Percentiles rank a stretch among this genome's conserved stretches.
Evolutionary conservation across 2,113 vertebrate genomes (phyloP).

Genomic region (Gallinago undulata): DNA sequence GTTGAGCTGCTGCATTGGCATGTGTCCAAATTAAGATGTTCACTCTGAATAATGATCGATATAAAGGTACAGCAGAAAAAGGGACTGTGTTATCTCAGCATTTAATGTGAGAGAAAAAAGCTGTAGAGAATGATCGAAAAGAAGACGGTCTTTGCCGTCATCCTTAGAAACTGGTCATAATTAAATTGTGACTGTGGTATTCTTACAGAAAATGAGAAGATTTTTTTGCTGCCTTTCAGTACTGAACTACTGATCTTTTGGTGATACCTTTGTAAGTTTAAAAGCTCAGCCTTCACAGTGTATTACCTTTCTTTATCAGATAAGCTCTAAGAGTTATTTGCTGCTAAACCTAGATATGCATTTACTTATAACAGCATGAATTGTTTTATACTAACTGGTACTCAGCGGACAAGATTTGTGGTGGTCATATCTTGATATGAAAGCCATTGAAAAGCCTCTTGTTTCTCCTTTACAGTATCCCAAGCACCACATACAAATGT

Average conservation of each 20-base stretch:
- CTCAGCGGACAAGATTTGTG: background rate
- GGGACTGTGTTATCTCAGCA: background rate
- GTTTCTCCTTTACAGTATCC: background rate
- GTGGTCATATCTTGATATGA: background rate
- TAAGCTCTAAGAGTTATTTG: background rate
- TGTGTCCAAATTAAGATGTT: background rate
- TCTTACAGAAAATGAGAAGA: background rate
- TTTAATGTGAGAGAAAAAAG: background rate
- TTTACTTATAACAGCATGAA: background rate
- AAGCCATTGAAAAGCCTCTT: background rate
- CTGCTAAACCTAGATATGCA: background rate
- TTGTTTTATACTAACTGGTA: background rate
- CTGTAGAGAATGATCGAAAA: background rate
- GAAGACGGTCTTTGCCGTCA: background rate
- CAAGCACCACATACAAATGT: background rate
- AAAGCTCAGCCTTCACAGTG: background rate
- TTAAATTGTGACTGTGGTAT: background rate
- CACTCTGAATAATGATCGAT: background rate
- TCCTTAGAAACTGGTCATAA: background rate
- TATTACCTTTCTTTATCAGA: background rate
- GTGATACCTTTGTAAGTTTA: background rate
- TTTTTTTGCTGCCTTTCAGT: background rate
- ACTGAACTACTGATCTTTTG: background rate
- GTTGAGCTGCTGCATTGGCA: background rate
- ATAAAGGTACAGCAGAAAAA: background rate